Conservation (phyloP, 2,113 vertebrate genomes). For the Myocastor coypus region DNA sequence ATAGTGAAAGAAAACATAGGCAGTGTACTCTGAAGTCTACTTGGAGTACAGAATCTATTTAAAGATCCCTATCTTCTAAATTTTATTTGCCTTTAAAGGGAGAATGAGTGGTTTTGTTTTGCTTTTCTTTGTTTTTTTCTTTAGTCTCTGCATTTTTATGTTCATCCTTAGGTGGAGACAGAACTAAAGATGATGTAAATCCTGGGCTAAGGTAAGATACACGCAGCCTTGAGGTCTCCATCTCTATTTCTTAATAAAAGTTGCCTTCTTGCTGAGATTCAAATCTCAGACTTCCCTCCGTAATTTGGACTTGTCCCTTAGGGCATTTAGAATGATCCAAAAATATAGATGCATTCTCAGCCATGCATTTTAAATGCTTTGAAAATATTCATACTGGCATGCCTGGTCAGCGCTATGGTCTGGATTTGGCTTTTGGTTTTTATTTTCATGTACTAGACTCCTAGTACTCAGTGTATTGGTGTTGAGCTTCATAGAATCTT, state of each 20-base stretch:
- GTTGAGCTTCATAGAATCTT: not conserved
- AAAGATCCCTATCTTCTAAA: slow-evolving; percentile 47
- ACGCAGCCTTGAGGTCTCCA: not conserved
- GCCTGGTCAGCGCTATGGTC: not conserved
- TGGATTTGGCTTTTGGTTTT: not conserved
- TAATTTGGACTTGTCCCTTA: slow-evolving; percentile 15
- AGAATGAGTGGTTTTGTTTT: slow-evolving; percentile 20
- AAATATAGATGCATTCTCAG: not conserved
- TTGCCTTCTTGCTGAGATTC: slow-evolving; percentile 19
- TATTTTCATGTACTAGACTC: not conserved
- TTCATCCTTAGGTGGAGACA: not conserved
- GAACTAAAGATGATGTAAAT: too few species aligned
- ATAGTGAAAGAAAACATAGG: slow-evolving; percentile 84
- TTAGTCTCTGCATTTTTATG: not conserved
- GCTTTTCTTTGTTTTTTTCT: not conserved
- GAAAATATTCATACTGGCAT: not conserved
- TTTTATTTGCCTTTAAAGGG: slow-evolving; percentile 75
- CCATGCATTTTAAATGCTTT: not conserved
- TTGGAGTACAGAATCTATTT: slow-evolving; percentile 78
- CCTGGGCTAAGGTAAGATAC: not conserved
- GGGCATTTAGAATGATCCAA: slow-evolving; percentile 1
- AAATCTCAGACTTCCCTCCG: not conserved
- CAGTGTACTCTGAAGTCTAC: slow-evolving; percentile 77
- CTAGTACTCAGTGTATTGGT: not conserved
- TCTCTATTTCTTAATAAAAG: not conserved